A percentile compares a stretch with the other conserved stretches of the same genome.
Evolutionary conservation across 1,140 invertebrate genomes (phyloP).

Genomic region (Frieseomelitta varia): DNA sequence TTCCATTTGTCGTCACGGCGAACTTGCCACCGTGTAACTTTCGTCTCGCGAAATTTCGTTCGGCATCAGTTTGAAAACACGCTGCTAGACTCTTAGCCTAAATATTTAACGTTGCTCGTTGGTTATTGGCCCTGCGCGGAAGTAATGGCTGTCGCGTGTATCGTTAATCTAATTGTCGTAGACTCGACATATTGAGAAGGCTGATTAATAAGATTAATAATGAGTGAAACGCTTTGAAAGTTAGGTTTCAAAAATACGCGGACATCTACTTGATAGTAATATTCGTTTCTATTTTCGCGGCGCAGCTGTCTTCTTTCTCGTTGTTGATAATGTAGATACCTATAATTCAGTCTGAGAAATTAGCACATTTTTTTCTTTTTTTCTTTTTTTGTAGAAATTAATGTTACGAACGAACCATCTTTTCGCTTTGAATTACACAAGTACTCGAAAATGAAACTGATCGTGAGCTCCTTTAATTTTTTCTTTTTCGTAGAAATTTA

Average conservation of each 20-base stretch:
- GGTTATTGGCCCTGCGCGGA: not conserved
- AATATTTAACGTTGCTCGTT: slow-evolving; percentile 29
- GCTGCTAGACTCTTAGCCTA: not conserved
- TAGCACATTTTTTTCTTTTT: no score
- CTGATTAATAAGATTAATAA: not conserved
- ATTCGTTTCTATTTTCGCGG: not conserved
- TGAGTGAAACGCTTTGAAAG: not conserved
- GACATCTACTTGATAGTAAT: not conserved
- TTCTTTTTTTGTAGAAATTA: no score
- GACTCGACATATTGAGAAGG: not conserved
- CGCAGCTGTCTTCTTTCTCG: not conserved
- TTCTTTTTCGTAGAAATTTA: no score
- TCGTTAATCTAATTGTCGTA: not conserved
- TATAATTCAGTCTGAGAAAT: no score
- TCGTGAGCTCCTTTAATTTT: no score
- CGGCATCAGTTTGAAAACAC: slow-evolving; percentile 2
- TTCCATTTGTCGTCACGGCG: slow-evolving; percentile 16
- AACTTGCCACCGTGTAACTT: not conserved
- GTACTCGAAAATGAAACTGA: no score
- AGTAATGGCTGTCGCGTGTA: not conserved
- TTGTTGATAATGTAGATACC: no score
- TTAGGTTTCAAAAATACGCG: not conserved
- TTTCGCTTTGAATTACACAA: no score
- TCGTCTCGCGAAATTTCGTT: not conserved
- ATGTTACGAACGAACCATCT: no score